phyloP scores from a whole-genome alignment of 2,113 vertebrate species.

The Ophthalmolycus amberensis region DNA sequence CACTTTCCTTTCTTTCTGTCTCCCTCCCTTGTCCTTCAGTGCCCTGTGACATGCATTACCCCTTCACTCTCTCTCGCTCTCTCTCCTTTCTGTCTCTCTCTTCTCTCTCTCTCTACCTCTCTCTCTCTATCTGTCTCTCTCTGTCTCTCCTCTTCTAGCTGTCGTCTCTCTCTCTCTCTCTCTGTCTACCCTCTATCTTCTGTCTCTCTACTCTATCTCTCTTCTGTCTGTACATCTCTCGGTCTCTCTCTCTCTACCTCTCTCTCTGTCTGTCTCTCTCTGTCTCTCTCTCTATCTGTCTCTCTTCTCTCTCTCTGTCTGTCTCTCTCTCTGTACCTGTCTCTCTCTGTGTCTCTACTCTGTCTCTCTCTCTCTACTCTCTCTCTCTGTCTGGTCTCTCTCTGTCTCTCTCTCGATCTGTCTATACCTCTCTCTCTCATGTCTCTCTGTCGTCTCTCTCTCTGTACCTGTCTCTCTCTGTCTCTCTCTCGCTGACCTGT shows the following conservation, averaged over 20 bases:
- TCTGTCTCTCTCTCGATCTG: conserved; percentile 12
- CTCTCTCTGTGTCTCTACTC: no score
- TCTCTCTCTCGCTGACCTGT: no score
- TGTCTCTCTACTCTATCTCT: neutral
- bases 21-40: conserved; percentile 17
- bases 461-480: no score
- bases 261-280: no score
- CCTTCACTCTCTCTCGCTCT: neutral
- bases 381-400: neutral
- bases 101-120: neutral
- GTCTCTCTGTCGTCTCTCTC: no score
- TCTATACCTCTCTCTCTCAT: neutral
- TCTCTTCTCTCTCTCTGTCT: no score
- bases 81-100: neutral
- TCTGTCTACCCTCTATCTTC: neutral
- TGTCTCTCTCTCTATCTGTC: no score
- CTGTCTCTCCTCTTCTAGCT: neutral
- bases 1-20: conserved; percentile 8
- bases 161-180: no score
- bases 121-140: neutral
- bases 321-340: no score
- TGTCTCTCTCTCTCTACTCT: no score
- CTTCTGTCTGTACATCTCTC: no score
- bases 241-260: no score
- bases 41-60: conserved; percentile 23